Conservation (phyloP, 2,888 invertebrate species). For the Crossocerus cetratus region DNA sequence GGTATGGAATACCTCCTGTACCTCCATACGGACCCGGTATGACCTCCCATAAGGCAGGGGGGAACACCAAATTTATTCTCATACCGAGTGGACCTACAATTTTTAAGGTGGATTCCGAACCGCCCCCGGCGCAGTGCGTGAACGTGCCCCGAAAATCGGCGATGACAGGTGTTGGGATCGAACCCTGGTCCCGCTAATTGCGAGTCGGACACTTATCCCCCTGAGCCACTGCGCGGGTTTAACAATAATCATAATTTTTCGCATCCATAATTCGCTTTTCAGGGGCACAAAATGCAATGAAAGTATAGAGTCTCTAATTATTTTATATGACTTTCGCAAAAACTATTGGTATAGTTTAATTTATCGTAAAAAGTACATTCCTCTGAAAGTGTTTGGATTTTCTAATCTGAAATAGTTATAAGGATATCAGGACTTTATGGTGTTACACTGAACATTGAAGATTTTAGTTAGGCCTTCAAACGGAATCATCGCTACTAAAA, state of each 20-base stretch:
- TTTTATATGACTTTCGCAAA: slow-evolving; percentile 23
- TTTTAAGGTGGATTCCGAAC: no score
- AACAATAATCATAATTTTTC: neutral
- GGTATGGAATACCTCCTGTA: no score
- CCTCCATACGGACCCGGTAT: no score
- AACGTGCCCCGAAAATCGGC: no score
- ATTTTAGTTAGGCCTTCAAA: slow-evolving; percentile 24
- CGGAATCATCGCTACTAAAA: slow-evolving; percentile 59
- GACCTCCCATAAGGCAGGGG: no score
- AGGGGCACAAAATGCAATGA: slow-evolving; percentile 25
- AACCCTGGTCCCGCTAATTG: no score
- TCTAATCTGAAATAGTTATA: slow-evolving; percentile 32
- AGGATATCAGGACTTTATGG: slow-evolving; percentile 29
- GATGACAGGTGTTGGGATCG: no score
- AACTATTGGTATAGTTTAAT: slow-evolving; percentile 29
- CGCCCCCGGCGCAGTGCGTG: no score
- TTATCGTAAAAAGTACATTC: slow-evolving; percentile 36
- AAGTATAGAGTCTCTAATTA: neutral
- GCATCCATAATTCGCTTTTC: slow-evolving; percentile 23
- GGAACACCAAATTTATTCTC: no score
- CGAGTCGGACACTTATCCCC: no score
- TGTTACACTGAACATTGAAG: slow-evolving; percentile 24
- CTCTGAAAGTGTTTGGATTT: slow-evolving; percentile 32
- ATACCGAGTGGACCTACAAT: no score
- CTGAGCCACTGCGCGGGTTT: no score